A percentile compares a stretch with the other conserved stretches of the same genome.
These are phyloP conservation scores for Wiebesia pumilae DNA, from an alignment of 1,140 invertebrate genomes.

Conservation along the genomic window DNA sequence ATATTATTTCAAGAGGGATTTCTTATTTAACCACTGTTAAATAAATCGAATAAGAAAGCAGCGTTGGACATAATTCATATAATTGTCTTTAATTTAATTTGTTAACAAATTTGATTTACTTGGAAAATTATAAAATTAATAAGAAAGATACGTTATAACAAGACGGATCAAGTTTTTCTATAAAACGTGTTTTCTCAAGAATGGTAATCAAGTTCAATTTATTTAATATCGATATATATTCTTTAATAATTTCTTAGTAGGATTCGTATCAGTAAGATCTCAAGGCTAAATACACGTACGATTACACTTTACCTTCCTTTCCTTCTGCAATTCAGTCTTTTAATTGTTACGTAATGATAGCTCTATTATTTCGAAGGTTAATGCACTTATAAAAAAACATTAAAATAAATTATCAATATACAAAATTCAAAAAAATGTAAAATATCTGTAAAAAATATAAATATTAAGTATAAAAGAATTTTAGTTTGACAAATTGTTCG, in stretches of 20 bases:
- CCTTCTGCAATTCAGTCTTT: background rate
- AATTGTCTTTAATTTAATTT: background rate
- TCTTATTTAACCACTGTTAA: too few species aligned
- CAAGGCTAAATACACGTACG: background rate
- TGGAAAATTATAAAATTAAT: background rate
- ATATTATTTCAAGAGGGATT: too few species aligned
- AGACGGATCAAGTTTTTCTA: background rate
- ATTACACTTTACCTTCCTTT: background rate
- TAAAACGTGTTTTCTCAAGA: background rate
- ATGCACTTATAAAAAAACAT: background rate
- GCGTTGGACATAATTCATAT: background rate
- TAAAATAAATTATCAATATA: too few species aligned
- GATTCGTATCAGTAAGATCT: background rate
- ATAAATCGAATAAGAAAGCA: background rate
- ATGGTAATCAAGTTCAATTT: background rate
- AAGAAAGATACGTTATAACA: background rate
- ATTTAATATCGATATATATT: background rate
- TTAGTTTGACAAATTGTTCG: too few species aligned
- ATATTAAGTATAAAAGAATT: too few species aligned
- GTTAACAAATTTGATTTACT: background rate
- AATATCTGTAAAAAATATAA: too few species aligned
- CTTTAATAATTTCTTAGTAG: background rate
- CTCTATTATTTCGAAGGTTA: background rate
- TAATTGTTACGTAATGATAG: background rate
- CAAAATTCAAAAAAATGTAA: too few species aligned